Evolutionary conservation across 1,140 invertebrate species (phyloP).

Genomic region (Papilio helenus): DNA sequence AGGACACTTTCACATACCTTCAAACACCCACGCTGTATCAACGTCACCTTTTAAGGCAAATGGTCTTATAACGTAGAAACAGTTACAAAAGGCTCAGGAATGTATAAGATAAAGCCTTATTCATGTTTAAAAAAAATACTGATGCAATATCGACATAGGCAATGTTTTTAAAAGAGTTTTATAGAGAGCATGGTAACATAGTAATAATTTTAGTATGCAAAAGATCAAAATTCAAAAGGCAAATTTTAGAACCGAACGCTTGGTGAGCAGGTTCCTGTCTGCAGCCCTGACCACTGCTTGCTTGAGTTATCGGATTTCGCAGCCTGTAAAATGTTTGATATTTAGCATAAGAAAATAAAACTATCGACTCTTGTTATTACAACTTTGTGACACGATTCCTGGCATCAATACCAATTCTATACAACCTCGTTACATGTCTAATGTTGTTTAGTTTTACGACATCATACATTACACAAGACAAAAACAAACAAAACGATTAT

Average conservation of each 20-base stretch:
- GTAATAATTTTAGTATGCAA: too few relatives aligned
- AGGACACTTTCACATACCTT: conserved; percentile 17
- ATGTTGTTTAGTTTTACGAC: background rate
- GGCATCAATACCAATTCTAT: background rate
- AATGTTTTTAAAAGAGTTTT: too few relatives aligned
- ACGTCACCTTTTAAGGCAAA: background rate
- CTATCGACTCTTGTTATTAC: conserved; percentile 22
- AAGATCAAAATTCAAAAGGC: too few relatives aligned
- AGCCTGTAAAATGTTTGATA: too few relatives aligned
- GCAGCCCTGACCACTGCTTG: too few relatives aligned
- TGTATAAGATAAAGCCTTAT: background rate
- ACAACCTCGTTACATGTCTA: background rate
- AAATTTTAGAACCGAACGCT: too few relatives aligned
- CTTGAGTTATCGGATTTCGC: too few relatives aligned
- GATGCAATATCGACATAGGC: too few relatives aligned
- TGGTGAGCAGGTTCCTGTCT: too few relatives aligned
- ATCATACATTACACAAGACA: background rate
- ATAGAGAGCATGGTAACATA: too few relatives aligned
- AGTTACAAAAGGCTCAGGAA: background rate
- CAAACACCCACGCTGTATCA: background rate
- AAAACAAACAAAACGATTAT: background rate
- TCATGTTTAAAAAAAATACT: background rate
- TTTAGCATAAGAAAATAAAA: too few relatives aligned
- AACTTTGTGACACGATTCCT: conserved; percentile 3
- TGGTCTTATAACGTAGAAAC: background rate